Percentiles rank a stretch among this genome's conserved stretches.
phyloP scores from a whole-genome alignment of 1,140 invertebrate species.

The Ostrea denselamellosa region DNA sequence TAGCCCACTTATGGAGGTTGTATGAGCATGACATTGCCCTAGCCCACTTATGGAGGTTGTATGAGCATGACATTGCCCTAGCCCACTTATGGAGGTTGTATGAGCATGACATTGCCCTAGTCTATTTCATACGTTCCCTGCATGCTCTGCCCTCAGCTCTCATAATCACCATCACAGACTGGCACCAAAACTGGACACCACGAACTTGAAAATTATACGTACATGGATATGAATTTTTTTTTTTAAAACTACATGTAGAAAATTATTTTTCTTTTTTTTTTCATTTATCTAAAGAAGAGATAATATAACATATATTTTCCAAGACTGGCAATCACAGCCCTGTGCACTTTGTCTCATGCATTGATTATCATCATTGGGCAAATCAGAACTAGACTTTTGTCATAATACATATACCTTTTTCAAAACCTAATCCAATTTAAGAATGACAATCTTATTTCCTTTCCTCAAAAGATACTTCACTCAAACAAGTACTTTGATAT shows the following conservation, averaged over 20 bases:
- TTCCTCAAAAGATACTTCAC: too few relatives aligned
- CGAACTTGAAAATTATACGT: neutral
- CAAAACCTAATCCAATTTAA: too few relatives aligned
- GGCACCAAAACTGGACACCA: neutral
- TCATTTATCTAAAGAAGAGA: neutral
- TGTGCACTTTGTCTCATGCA: neutral
- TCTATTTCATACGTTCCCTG: neutral
- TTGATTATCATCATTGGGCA: slow-evolving; percentile 15
- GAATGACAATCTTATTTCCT: too few relatives aligned
- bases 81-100: too few relatives aligned
- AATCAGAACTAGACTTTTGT: neutral
- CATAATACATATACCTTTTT: too few relatives aligned
- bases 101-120: too few relatives aligned
- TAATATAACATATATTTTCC: neutral
- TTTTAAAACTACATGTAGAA: neutral
- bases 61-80: too few relatives aligned
- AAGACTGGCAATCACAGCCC: neutral
- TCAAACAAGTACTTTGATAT: too few relatives aligned
- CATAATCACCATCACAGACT: slow-evolving; percentile 13
- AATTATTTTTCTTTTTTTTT: neutral
- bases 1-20: too few relatives aligned
- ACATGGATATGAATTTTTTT: neutral
- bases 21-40: too few relatives aligned
- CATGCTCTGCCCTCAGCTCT: neutral
- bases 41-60: too few relatives aligned